These are phyloP conservation scores for Aleiodes leptofemur DNA, from an alignment of 2,888 invertebrate species.

Conservation along the genomic window DNA sequence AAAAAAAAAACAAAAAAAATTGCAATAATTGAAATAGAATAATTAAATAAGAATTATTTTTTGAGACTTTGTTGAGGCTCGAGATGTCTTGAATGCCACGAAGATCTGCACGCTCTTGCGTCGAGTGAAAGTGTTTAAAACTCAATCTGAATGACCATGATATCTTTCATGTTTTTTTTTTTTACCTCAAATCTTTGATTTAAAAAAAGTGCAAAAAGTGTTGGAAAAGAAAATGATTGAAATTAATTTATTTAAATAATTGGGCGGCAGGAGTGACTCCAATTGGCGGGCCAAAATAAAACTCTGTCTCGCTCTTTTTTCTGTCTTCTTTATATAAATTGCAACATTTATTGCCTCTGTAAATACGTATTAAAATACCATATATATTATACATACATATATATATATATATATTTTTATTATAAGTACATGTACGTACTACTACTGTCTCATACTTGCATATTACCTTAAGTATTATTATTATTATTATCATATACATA, in stretches of 20 bases:
- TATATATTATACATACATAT: slow-evolving; percentile 60
- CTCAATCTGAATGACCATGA: slow-evolving; percentile 46
- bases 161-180: slow-evolving; percentile 22
- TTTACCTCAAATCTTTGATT: slow-evolving; percentile 16
- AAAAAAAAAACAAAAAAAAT: slow-evolving; percentile 14
- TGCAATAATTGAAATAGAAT: neutral
- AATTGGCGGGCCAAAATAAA: slow-evolving; percentile 68
- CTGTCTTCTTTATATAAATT: slow-evolving; percentile 59
- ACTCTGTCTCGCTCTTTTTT: slow-evolving; percentile 66
- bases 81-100: slow-evolving; percentile 52
- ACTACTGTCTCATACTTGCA: slow-evolving; percentile 72
- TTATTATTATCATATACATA: slow-evolving; percentile 56
- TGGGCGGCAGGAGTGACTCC: slow-evolving; percentile 71
- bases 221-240: slow-evolving; percentile 47
- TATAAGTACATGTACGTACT: slow-evolving; percentile 63
- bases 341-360: slow-evolving; percentile 74
- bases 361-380: slow-evolving; percentile 66
- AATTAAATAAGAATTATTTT: slow-evolving; percentile 7
- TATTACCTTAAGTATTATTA: slow-evolving; percentile 68
- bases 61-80: slow-evolving; percentile 38
- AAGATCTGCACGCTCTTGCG: slow-evolving; percentile 56
- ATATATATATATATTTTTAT: slow-evolving; percentile 60
- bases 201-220: slow-evolving; percentile 54
- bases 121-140: slow-evolving; percentile 49
- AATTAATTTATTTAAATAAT: slow-evolving; percentile 32